A percentile compares a stretch with the other conserved stretches of the same genome.
Conservation (phyloP, 2,888 invertebrate species). For the Melinaea menophilus region DNA sequence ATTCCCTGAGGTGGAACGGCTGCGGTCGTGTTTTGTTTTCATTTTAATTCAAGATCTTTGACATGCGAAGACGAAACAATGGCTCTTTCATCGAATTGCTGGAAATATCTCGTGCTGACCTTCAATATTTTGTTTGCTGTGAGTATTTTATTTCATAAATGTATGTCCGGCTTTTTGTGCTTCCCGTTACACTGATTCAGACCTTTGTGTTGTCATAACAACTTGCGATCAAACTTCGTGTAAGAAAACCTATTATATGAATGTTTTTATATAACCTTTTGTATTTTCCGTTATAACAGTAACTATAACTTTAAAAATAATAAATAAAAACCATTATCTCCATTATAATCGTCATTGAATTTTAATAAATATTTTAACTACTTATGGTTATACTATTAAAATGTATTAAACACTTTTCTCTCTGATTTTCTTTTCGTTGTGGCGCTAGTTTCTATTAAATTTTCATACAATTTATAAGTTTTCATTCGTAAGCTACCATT, state of each 20-base stretch:
- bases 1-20: conserved; percentile 66
- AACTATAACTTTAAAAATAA: not conserved
- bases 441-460: conserved; percentile 35
- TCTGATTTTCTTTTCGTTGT: conserved; percentile 24
- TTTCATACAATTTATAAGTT: not conserved
- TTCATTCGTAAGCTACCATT: not conserved
- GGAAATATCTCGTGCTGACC: conserved; percentile 72
- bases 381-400: conserved; percentile 14
- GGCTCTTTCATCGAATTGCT: conserved; percentile 71
- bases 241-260: conserved; percentile 3
- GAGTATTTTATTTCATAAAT: conserved; percentile 48
- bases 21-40: conserved; percentile 59
- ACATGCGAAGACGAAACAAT: conserved; percentile 67
- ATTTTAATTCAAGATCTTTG: conserved; percentile 60
- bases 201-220: conserved; percentile 65
- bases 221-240: conserved; percentile 38
- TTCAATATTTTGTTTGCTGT: conserved; percentile 72
- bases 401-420: conserved; percentile 13
- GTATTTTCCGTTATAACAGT: not conserved
- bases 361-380: conserved; percentile 3
- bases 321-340: not conserved
- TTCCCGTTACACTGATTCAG: conserved; percentile 44
- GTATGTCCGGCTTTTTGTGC: conserved; percentile 29
- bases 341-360: not conserved
- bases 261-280: not conserved